These are phyloP conservation scores for Ennomos quercinarius DNA, from an alignment of 2,888 invertebrate genomes.

Conservation along the genomic window DNA sequence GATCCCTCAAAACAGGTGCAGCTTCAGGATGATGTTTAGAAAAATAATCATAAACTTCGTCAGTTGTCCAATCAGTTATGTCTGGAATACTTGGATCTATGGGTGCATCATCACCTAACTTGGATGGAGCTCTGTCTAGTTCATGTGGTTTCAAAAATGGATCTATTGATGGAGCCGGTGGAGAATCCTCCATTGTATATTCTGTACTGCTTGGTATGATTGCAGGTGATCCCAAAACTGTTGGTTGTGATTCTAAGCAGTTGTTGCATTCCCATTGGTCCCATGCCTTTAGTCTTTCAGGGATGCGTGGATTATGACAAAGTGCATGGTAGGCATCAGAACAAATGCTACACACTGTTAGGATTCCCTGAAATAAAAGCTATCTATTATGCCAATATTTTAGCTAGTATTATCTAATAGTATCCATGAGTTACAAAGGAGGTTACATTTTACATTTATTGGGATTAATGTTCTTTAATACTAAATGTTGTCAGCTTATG, in stretches of 20 bases:
- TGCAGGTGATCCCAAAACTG: conserved; percentile 67
- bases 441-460: no score
- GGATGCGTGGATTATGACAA: conserved; percentile 91
- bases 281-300: conserved; percentile 83
- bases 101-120: conserved; percentile 69
- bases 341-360: conserved; percentile 93
- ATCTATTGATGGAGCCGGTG: conserved; percentile 58
- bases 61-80: conserved; percentile 92
- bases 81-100: conserved; percentile 91
- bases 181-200: conserved; percentile 57
- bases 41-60: conserved; percentile 93
- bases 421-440: no score
- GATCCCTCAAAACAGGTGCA: conserved; percentile 92
- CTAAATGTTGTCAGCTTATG: no score
- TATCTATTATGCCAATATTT: not conserved
- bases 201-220: conserved; percentile 65
- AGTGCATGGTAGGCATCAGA: conserved; percentile 93
- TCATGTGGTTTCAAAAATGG: conserved; percentile 80
- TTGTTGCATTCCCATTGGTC: conserved; percentile 90
- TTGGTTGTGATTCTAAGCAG: conserved; percentile 82
- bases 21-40: conserved; percentile 91
- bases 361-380: conserved; percentile 83
- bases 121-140: conserved; percentile 72
- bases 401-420: no score
- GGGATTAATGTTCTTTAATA: no score